Conservation (phyloP, 2,797 vertebrate genomes). For the Sebastes umbrosus region DNA sequence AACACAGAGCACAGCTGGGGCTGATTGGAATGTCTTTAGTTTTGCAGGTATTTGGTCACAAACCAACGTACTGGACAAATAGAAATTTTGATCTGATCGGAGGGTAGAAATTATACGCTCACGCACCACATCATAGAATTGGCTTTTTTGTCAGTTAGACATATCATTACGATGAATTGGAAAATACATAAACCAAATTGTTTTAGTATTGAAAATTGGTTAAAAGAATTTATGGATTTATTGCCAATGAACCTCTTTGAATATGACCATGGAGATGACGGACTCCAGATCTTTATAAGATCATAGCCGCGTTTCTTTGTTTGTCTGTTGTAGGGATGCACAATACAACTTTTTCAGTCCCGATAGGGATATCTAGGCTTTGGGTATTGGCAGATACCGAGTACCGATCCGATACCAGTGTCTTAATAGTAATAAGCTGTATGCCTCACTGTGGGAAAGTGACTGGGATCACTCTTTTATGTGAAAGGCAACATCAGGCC, state of each 20-base stretch:
- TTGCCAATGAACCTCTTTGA: background rate
- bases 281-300: background rate
- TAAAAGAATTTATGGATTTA: background rate
- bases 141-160: background rate
- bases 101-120: background rate
- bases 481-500: too few relatives aligned
- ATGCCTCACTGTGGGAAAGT: too few relatives aligned
- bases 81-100: background rate
- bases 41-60: constrained; percentile 3
- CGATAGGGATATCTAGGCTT: too few relatives aligned
- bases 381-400: too few relatives aligned
- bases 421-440: too few relatives aligned
- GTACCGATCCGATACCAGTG: too few relatives aligned
- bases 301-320: background rate
- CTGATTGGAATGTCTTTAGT: background rate
- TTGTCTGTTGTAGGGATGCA: too few relatives aligned
- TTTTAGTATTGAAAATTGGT: background rate
- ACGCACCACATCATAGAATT: background rate
- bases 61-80: background rate
- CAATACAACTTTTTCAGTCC: too few relatives aligned
- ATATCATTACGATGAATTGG: background rate
- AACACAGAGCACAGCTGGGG: background rate
- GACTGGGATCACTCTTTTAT: too few relatives aligned
- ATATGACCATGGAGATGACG: background rate
- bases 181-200: background rate